Base-by-base conservation (phyloP, 2,888 invertebrate species). In the Eupeodes latifasciatus region DNA sequence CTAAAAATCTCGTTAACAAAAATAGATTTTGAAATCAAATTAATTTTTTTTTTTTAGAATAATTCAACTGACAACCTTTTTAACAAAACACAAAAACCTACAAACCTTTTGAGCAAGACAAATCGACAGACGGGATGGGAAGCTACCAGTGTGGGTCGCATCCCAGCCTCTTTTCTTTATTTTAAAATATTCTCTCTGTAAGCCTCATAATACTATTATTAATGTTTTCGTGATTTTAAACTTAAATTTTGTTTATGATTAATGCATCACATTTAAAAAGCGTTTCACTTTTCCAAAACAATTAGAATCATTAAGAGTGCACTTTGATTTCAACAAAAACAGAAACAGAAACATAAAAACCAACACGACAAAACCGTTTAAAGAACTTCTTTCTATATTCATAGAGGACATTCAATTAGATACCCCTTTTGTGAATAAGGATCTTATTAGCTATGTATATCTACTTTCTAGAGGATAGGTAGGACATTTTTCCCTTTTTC, bases 301-400 rank as follows among this genome's bases (percentile, higher is more conserved):
- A 88, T 77, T 88, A 84, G 16, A 57, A 61, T 84, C 84, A 88
- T 84, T 84, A 74, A 77, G 53, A 66, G 64, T 59, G 80, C 76
- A 88, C 72, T 81, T 47, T 72, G 66, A 76, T 64, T 81, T 40
- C 0, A 40, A 9, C 40, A 40, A 7, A 40, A 40, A 27, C 27
- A 27, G 27, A 40, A 40, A 40, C 40, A 16, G 55, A 66, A 49
- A 27, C 3, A 27, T 27, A 36, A 53, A 61, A 61, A 44, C 53
- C 10, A 10, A 34, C 40, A 53, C 19, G 55, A 76, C 71, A 75
- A 62, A 53, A 61, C 34, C 59, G 9, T 69, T 53, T 57, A 66
- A 51, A 71, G 14, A 16, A 44, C 53, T 27, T 67, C n/a, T 64
- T 53, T 61, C 47, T 1, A 7, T 27, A 49, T 67, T 49, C n/a